These are phyloP conservation scores for Graphium colonna DNA, from an alignment of 2,888 invertebrate genomes.

Conservation along the genomic window DNA sequence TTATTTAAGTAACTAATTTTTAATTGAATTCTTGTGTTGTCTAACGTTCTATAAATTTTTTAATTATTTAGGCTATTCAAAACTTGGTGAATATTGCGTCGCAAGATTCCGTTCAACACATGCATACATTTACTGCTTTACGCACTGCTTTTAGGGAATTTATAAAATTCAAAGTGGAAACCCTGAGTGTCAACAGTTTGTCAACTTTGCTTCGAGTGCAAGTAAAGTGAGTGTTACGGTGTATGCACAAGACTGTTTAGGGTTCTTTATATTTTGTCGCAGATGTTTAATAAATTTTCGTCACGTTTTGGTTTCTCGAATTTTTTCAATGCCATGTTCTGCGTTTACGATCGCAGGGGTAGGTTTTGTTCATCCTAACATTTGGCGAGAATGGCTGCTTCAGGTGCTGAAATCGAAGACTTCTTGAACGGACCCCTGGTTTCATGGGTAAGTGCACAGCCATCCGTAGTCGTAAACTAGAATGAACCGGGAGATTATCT, in stretches of 20 bases:
- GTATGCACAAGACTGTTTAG: conserved; percentile 31
- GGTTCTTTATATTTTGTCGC: conserved; percentile 48
- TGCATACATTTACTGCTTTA: no score
- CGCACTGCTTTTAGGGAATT: no score
- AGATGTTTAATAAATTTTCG: conserved; percentile 56
- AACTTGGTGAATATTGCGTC: no score
- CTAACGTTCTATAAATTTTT: no score
- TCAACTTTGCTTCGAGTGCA: conserved; percentile 11
- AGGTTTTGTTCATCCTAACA: conserved; percentile 61
- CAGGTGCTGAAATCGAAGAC: conserved; percentile 88
- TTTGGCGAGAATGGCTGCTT: conserved; percentile 78
- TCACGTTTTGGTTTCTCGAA: conserved; percentile 39
- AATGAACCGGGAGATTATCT: conserved; percentile 58
- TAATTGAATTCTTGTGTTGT: no score
- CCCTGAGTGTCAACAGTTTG: conserved; percentile 7
- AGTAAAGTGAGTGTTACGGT: conserved; percentile 32
- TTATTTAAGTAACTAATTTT: no score
- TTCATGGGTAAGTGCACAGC: conserved; percentile 88
- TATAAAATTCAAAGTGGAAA: neutral
- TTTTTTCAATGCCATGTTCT: conserved; percentile 59
- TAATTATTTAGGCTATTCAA: no score
- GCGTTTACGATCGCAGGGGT: conserved; percentile 48
- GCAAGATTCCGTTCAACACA: no score
- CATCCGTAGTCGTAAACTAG: conserved; percentile 56
- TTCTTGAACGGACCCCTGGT: conserved; percentile 91